phyloP scores from a whole-genome alignment of 2,113 vertebrate genomes.

The Ahaetulla prasina region DNA sequence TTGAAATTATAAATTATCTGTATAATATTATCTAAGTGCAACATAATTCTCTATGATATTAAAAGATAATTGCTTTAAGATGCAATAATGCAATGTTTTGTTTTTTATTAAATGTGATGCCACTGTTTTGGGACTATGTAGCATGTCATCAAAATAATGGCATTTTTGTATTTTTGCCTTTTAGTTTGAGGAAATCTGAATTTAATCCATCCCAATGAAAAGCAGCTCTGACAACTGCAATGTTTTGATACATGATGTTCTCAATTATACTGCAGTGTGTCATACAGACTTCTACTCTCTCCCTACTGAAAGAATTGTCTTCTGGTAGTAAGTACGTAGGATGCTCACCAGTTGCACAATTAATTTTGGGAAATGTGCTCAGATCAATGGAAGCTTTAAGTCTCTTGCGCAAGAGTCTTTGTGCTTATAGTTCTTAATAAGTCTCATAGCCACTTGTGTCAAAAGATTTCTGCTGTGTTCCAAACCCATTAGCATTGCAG shows the following conservation, averaged over 20 bases:
- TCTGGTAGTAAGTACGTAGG: neutral
- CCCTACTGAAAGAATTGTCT: neutral
- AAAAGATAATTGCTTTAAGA: neutral
- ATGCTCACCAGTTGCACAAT: neutral
- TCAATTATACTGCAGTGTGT: neutral
- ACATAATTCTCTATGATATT: neutral
- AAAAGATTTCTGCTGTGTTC: neutral
- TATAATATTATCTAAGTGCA: neutral
- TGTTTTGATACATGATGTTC: constrained; percentile 8
- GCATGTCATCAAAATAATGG: neutral
- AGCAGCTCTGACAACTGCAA: neutral
- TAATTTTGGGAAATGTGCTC: neutral
- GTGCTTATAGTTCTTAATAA: neutral
- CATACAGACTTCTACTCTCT: neutral
- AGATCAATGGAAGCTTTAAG: rapidly evolving
- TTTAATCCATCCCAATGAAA: neutral
- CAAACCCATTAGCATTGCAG: neutral
- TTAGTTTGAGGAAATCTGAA: neutral
- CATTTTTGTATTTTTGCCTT: neutral
- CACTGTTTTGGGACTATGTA: neutral
- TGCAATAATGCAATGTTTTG: neutral
- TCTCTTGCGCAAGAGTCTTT: neutral
- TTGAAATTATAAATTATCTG: neutral
- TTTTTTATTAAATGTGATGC: neutral
- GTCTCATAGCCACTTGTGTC: neutral